These are phyloP conservation scores for Pristionchus exspectatus DNA, from an alignment of 2,888 invertebrate genomes.

Conservation along the genomic window DNA sequence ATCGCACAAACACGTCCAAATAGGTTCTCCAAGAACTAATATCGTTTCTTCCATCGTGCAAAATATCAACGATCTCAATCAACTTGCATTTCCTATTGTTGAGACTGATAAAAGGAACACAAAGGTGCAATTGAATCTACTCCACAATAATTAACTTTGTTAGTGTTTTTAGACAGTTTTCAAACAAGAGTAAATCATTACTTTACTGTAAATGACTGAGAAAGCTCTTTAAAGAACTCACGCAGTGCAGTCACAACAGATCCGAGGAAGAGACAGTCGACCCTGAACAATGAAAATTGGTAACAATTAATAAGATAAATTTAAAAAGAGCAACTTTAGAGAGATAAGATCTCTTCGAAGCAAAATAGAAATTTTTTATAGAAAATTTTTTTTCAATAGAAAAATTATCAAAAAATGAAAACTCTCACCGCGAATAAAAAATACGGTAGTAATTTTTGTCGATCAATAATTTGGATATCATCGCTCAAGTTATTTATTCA, in stretches of 20 bases:
- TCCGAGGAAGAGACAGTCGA: neutral
- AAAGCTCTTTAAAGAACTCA: neutral
- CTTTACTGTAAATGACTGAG: no score
- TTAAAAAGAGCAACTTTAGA: neutral
- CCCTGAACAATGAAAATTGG: neutral
- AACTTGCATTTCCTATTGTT: neutral
- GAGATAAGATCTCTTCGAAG: neutral
- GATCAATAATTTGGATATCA: neutral
- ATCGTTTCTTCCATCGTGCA: neutral
- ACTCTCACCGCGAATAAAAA: neutral
- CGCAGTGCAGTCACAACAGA: neutral
- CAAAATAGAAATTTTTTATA: neutral
- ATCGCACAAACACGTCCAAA: slow-evolving; percentile 19
- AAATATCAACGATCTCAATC: slow-evolving; percentile 38
- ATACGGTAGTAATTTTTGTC: neutral
- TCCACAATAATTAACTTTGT: neutral
- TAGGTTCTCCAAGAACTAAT: slow-evolving; percentile 38
- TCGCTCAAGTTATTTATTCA: neutral
- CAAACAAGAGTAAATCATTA: neutral
- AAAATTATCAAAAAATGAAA: neutral
- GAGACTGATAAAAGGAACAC: neutral
- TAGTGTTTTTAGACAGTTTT: no score
- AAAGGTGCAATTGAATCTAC: neutral
- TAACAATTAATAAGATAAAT: neutral
- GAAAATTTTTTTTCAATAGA: no score